Evolutionary conservation across 2,113 vertebrate genomes (phyloP).

Genomic region (Cebidichthys violaceus): DNA sequence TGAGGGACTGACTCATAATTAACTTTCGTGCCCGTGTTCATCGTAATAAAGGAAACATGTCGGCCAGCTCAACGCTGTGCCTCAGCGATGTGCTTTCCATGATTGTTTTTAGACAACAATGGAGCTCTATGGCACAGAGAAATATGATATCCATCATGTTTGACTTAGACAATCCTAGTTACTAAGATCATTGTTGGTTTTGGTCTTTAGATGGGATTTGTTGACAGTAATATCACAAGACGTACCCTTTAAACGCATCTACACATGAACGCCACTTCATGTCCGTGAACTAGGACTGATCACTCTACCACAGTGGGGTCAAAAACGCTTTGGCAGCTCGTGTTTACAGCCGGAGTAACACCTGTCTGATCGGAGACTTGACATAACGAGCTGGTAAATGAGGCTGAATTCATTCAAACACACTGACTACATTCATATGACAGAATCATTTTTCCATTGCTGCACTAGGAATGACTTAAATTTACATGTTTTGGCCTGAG

Average conservation of each 20-base stretch:
- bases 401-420: slow-evolving; percentile 66
- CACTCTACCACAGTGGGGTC: slow-evolving; percentile 14
- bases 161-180: not conserved
- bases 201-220: not conserved
- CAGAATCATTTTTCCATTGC: slow-evolving; percentile 66
- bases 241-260: not conserved
- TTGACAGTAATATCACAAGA: slow-evolving; percentile 5
- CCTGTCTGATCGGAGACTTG: slow-evolving; percentile 39
- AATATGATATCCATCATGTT: not conserved
- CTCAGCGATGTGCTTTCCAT: not conserved
- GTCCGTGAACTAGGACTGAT: slow-evolving; percentile 16
- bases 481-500: slow-evolving; percentile 53
- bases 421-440: slow-evolving; percentile 72
- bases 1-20: not conserved
- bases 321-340: slow-evolving; percentile 20
- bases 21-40: not conserved
- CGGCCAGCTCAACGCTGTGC: not conserved
- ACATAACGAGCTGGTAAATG: slow-evolving; percentile 66
- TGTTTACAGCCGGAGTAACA: slow-evolving; percentile 62
- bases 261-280: not conserved
- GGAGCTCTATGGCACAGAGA: not conserved
- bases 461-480: slow-evolving; percentile 62
- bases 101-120: not conserved
- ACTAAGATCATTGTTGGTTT: not conserved
- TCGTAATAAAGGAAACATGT: not conserved